Evolutionary conservation across 2,113 vertebrate genomes (phyloP), one percentile per base, ranked within the genome.

Genomic region (Passer domesticus): DNA sequence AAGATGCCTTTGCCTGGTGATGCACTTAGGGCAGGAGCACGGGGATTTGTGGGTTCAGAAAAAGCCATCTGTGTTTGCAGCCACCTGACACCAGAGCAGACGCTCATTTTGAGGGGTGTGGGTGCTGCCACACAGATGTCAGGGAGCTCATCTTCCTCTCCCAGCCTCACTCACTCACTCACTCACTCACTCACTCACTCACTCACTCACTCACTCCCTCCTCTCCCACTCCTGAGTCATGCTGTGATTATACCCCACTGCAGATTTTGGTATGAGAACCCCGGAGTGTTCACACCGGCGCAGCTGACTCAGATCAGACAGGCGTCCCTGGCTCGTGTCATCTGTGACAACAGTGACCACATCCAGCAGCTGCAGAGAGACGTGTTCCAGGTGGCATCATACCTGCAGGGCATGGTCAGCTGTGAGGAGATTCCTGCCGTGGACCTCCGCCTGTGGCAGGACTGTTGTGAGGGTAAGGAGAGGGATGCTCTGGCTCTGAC

Each of bases 181-280:
- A n/a, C 47, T 60, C 55, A 28, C 15, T 90, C 58, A 0, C 47
- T 75, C 9, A 27, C 49, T 74, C 70, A 4, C 46, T 75, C 13
- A 19, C 33, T 67, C 19, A 0, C 35, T 75, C 44, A 3, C 13
- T 79, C 19, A 0, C 35, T 75, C 44, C 3, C 13, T 79, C 23
- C 18, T 59, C 44, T 49, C n/a, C 19, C 30, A 1, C 62, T 64
- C 81, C 66, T 68, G 49, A 92, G 39, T 92, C 83, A 89, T 4
- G 23, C 88, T 69, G 41, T 87, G 89, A 79, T 88, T 92, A 43
- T 74, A 64, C 84, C 80, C 58, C 91, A 23, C 75, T 83, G 77
- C 86, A 98, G 98, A 41, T 98, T 98, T 84, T 98, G 98, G 98
- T 98, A 98, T 49, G 97, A 96, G 93, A 98, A 97, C 30, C 96